Base-by-base conservation (phyloP, 30 jellyfish, hydroid and myxozoan species). In the Morbakka virulenta region DNA sequence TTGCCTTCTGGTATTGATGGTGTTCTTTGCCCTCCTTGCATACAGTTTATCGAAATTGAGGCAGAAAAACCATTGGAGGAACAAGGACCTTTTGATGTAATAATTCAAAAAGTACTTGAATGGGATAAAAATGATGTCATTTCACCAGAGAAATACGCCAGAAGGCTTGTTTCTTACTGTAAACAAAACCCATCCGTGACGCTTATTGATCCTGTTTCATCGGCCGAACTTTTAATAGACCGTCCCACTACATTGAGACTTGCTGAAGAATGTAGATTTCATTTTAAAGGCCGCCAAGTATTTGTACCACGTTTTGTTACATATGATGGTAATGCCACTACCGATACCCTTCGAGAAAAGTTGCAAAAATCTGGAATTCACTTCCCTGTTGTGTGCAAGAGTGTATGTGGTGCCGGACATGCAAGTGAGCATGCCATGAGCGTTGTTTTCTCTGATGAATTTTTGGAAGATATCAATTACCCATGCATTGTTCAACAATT, bases 401-500 rank as follows among this genome's bases (percentile, higher is more conserved):
- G 84, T 71, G 86, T 87, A 22, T 67, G 77, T 48, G 94, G 95
- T 14, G 88, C 95, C 0, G 82, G 88, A 31, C 69, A 81, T 32
- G 83, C 91, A 2, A 95, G 76, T 65, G 95, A 95, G 53, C 98
- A 92, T 71, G 94, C 79, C 48, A 92, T 92, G 98, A 36, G 94
- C 21, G 79, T 92, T 2, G 64, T 92, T 17, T 92, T 92, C 64
- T 79, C 96, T 32, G 95, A 92, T 33, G 89, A 86, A 9, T 22
- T 61, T 35, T 64, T 86, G 47, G 49, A 71, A 23, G 96, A 85
- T 32, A 4, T 84, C 32, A 51, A 66, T 22, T 73, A 81, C 13
- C 99, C 99, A 0, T 93, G 99, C 28, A 95, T 93, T 6, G 84
- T 93, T 3, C 99, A 93, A 74, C 96, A 93, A 66, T 93, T 93